Evolutionary conservation across 2,888 invertebrate genomes (phyloP).

Genomic region (Brachyopa scutellaris): DNA sequence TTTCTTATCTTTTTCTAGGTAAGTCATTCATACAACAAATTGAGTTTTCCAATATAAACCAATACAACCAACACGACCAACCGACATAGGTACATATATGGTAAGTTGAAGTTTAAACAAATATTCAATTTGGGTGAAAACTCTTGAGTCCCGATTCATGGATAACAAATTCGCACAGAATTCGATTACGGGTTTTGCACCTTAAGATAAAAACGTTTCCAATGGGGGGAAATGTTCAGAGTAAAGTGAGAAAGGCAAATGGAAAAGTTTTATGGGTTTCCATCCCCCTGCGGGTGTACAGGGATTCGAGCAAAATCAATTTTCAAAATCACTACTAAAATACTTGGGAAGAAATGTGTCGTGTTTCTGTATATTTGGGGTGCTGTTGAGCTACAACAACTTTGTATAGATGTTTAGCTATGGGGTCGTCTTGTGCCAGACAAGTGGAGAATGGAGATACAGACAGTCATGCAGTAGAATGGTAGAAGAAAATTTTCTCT

Average conservation of each 20-base stretch:
- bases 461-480: conserved; percentile 39
- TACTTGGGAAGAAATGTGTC: no score
- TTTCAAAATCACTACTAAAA: conserved; percentile 16
- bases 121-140: conserved; percentile 34
- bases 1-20: conserved; percentile 60
- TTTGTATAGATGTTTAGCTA: no score
- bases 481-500: conserved; percentile 41
- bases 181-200: conserved; percentile 30
- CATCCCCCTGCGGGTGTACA: conserved; percentile 13
- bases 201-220: no score
- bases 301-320: no score
- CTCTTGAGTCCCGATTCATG: conserved; percentile 18
- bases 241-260: neutral
- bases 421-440: conserved; percentile 1
- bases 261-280: conserved; percentile 10
- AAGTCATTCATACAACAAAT: conserved; percentile 49
- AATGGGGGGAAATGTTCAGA: conserved; percentile 33
- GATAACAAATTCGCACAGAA: conserved; percentile 35
- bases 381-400: no score
- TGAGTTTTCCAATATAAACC: conserved; percentile 25
- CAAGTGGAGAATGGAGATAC: neutral
- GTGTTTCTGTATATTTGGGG: no score
- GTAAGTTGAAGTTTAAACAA: conserved; percentile 30
- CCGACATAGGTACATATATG: neutral
- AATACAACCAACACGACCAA: conserved; percentile 35